Evolutionary conservation across 2,113 vertebrate genomes (phyloP).

Genomic region (Puma concolor): DNA sequence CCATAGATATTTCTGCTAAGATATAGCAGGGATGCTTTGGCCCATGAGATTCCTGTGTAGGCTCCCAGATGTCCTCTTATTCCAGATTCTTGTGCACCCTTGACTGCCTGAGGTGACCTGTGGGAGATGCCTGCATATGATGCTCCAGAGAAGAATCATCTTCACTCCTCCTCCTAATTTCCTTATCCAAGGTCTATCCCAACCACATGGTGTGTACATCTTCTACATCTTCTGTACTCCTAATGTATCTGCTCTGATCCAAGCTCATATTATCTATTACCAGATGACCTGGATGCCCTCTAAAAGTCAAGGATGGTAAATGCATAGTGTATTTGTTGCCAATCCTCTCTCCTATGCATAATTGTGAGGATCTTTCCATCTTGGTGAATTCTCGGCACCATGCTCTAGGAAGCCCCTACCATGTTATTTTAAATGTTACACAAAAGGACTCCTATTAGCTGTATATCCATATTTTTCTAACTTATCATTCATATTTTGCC

Average conservation of each 20-base stretch:
- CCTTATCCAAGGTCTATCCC: background rate
- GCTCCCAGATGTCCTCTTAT: background rate
- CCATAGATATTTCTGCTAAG: background rate
- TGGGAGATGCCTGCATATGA: rapidly evolving
- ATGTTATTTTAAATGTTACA: background rate
- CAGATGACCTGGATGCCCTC: background rate
- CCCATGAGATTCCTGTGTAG: background rate
- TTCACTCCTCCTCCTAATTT: background rate
- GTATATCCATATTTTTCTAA: background rate
- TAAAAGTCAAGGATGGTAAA: background rate
- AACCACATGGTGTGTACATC: rapidly evolving
- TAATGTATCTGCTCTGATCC: background rate
- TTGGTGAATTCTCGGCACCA: background rate
- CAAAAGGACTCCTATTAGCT: background rate
- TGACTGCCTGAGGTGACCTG: no score
- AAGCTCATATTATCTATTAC: background rate
- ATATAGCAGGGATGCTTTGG: background rate
- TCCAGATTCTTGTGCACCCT: background rate
- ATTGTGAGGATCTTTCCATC: background rate
- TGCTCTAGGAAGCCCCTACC: background rate
- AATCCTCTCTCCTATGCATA: background rate
- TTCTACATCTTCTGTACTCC: background rate
- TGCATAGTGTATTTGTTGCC: background rate
- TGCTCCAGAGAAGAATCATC: background rate
- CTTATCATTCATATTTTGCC: background rate